These are phyloP conservation scores for Crossaster papposus DNA, from an alignment of 53 echinoderm and acorn worm species.

Conservation along the genomic window DNA sequence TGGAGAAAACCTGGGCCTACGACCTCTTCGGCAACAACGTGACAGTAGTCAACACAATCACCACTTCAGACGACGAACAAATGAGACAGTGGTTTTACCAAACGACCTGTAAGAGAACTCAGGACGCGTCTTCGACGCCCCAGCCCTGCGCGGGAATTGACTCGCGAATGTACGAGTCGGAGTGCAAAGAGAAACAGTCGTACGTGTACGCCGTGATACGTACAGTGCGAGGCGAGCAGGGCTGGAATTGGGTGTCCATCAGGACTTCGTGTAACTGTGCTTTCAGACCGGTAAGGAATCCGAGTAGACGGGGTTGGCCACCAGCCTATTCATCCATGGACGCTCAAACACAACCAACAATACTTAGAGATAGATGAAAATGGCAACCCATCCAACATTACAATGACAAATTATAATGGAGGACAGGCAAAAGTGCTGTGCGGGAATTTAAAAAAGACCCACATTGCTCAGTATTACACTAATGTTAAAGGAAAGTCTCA, in stretches of 20 bases:
- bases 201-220: conserved; percentile 91
- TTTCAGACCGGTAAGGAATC: conserved; percentile 45
- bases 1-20: conserved; percentile 74
- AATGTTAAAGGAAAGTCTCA: conserved; percentile 12
- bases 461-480: conserved; percentile 12
- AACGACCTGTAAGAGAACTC: conserved; percentile 77
- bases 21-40: conserved; percentile 90
- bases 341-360: conserved; percentile 51
- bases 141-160: conserved; percentile 82
- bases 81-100: conserved; percentile 93
- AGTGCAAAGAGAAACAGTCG: conserved; percentile 79
- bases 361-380: conserved; percentile 47
- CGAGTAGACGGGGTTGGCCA: neutral
- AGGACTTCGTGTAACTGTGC: conserved; percentile 92
- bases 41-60: conserved; percentile 82
- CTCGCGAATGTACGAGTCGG: conserved; percentile 68
- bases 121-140: conserved; percentile 37
- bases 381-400: neutral
- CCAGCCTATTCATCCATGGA: conserved; percentile 17
- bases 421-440: neutral
- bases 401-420: neutral
- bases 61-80: conserved; percentile 63
- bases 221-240: conserved; percentile 69
- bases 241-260: conserved; percentile 91
- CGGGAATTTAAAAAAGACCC: neutral